A percentile compares a stretch with the other conserved stretches of the same genome.
Conservation (phyloP, 2,113 vertebrate genomes). For the Falco punctatus region DNA sequence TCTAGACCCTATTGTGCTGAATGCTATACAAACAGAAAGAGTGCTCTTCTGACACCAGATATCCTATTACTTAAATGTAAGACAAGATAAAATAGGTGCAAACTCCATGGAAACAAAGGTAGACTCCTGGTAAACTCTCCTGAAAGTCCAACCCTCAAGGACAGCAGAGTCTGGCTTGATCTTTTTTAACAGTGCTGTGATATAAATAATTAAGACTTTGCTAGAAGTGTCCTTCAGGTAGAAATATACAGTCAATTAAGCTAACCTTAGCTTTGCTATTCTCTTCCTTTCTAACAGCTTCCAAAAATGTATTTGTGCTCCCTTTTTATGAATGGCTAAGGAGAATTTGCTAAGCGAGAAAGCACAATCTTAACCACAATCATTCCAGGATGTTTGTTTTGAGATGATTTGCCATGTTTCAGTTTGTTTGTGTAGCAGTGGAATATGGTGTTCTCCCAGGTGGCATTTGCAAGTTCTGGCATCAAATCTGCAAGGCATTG, state of each 20-base stretch:
- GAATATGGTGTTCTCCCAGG: neutral
- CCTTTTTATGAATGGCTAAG: neutral
- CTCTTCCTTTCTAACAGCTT: neutral
- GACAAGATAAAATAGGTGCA: neutral
- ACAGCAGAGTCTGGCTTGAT: neutral
- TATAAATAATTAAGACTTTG: conserved; percentile 30
- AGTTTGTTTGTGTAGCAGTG: neutral
- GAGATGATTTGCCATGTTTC: neutral
- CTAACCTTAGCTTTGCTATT: neutral
- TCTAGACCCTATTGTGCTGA: neutral
- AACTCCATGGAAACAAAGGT: neutral
- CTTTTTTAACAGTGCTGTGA: neutral
- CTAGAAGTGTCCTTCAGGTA: neutral
- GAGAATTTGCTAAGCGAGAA: neutral
- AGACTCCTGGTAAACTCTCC: neutral
- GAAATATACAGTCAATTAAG: neutral
- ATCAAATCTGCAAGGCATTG: neutral
- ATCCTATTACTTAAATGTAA: neutral
- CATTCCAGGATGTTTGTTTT: neutral
- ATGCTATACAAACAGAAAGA: neutral
- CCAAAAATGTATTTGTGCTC: neutral
- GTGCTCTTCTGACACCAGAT: neutral
- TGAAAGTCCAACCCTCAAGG: neutral
- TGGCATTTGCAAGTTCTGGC: neutral
- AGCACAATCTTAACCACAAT: neutral